phyloP scores from a whole-genome alignment of 2,888 invertebrate genomes.

The Notocelia uddmanniana region DNA sequence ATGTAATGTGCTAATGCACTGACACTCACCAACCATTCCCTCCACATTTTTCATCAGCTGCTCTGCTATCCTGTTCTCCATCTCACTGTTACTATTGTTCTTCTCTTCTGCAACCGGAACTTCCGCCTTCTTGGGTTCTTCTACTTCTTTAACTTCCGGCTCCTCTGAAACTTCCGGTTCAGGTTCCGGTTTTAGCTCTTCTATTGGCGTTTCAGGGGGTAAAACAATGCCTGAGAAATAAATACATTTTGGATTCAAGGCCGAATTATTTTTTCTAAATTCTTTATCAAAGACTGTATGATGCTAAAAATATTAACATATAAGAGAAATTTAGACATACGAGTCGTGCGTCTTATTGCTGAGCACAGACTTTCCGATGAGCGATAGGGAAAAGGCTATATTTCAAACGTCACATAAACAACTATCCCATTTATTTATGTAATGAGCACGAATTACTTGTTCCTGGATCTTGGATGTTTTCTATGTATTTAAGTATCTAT shows the following conservation, averaged over 20 bases:
- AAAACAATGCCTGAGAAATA: conserved; percentile 65
- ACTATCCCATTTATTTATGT: too few species aligned
- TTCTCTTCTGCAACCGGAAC: conserved; percentile 53
- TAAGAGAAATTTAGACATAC: not conserved
- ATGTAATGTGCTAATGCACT: not conserved
- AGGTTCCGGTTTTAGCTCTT: conserved; percentile 50
- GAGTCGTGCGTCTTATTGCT: too few species aligned
- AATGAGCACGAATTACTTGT: too few species aligned
- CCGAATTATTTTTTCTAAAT: not conserved
- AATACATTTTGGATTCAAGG: not conserved
- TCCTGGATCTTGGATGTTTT: too few species aligned
- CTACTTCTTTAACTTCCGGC: conserved; percentile 48
- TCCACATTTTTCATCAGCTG: conserved; percentile 70
- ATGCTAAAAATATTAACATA: not conserved
- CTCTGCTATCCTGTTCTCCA: conserved; percentile 67
- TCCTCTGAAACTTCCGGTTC: conserved; percentile 47
- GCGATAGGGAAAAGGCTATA: too few species aligned
- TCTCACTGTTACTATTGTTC: conserved; percentile 57
- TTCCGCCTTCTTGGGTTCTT: conserved; percentile 46
- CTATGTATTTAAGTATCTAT: too few species aligned
- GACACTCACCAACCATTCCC: conserved; percentile 76
- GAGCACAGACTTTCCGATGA: too few species aligned
- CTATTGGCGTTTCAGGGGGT: conserved; percentile 55
- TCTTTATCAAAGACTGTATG: not conserved
- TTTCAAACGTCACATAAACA: too few species aligned